Evolutionary conservation across 2,888 invertebrate genomes (phyloP), one percentile per base, ranked within the genome.

Genomic region (Labia minor): DNA sequence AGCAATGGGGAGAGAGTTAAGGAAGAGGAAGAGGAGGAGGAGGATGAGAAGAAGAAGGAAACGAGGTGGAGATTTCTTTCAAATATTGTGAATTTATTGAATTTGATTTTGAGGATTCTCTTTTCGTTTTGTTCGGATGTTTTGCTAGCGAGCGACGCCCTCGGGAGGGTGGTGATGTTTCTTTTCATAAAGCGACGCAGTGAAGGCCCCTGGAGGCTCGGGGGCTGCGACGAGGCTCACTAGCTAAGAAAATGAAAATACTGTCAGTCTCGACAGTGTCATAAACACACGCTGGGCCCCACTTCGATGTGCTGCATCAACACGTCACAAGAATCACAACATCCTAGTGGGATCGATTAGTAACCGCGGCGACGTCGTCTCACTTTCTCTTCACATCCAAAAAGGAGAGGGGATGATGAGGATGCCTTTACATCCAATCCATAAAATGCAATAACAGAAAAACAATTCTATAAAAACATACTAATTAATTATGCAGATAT

Each of bases 181-280:
- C 49, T 49, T 49, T 49, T 49, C 49, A 49, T 49, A 49, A 49
- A 49, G 49, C 49, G 49, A 49, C 49, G 49, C 49, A 4, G 4
- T 49, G 49, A 49, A 11, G 49, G 49, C 49, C 49, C 49, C n/a
- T 14, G n/a, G 49, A 33, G 11, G n/a, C n/a, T 33, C 6, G 33
- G 11, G 33, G 49, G 49, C n/a, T 49, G 49, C n/a, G 49, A 16
- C 16, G 49, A 49, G 49, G 14, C 14, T 49, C n/a, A n/a, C 49
- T 14, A 16, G 49, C 49, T 49, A 49, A 49, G 8, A 49, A 49
- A 49, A 49, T 49, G 49, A 49, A 49, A 49, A 49, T 49, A 49
- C 49, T 49, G 49, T 49, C 49, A 49, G 49, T 49, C 49, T 49
- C 49, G 49, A 49, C 49, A 49, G 49, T 49, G 49, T 49, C 49